phyloP scores from a whole-genome alignment of 2,797 vertebrate genomes.

The Nannoperca obscura region DNA sequence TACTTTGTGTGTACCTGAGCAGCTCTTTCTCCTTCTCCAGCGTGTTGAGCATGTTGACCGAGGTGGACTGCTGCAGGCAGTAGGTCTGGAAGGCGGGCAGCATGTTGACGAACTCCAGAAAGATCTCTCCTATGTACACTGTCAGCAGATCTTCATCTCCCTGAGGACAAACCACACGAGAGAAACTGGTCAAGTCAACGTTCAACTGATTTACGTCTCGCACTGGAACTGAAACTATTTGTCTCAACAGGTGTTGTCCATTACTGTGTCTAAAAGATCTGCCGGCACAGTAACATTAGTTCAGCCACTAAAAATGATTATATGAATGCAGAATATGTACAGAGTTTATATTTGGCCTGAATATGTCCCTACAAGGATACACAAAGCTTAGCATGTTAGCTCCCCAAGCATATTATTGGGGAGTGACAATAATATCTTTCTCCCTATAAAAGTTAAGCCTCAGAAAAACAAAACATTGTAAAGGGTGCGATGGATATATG shows the following conservation, averaged over 20 bases:
- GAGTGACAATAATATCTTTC: background rate
- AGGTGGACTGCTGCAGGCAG: conserved; percentile 93
- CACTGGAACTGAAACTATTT: background rate
- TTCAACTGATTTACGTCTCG: background rate
- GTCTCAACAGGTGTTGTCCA: background rate
- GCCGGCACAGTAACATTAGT: background rate
- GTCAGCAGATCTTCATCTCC: conserved; percentile 92
- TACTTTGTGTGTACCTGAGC: conserved; percentile 85
- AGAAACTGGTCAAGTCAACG: conserved; percentile 8
- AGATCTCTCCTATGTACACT: conserved; percentile 93
- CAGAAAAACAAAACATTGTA: background rate
- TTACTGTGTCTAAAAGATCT: background rate
- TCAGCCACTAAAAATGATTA: background rate
- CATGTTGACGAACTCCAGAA: conserved; percentile 96
- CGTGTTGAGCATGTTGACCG: conserved; percentile 91
- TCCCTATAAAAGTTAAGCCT: too few species aligned
- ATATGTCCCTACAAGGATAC: background rate
- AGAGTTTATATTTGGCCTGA: background rate
- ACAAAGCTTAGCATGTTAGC: background rate
- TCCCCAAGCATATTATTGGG: background rate
- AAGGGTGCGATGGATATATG: too few species aligned
- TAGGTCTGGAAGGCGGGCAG: conserved; percentile 96
- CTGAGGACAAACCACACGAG: conserved; percentile 73
- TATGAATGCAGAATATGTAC: too few species aligned
- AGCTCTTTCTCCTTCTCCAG: conserved; percentile 96